Conservation (phyloP, 2,888 invertebrate genomes). For the Lycocerus yunnanus region DNA sequence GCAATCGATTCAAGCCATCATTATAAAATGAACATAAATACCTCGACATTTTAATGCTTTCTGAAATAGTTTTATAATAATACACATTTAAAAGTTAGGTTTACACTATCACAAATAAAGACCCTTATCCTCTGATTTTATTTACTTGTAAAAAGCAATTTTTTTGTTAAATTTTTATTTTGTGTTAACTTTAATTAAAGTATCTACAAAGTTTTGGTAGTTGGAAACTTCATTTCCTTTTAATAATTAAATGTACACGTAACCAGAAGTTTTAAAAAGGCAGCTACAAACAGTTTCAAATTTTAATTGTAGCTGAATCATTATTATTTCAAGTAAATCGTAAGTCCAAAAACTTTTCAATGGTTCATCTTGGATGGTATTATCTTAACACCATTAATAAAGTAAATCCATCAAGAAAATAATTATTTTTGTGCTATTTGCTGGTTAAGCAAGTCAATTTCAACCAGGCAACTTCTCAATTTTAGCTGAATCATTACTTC, state of each 20-base stretch:
- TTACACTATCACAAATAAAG: not conserved
- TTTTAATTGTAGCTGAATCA: not conserved
- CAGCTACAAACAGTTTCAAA: not conserved
- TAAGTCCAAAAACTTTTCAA: not conserved
- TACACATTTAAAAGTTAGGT: not conserved
- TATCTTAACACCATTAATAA: not conserved
- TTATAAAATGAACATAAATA: not conserved
- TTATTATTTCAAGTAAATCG: not conserved
- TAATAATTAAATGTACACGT: not conserved
- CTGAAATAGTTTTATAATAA: not conserved
- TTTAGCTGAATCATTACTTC: not conserved
- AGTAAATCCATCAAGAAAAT: not conserved
- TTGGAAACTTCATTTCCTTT: not conserved
- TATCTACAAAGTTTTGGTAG: not conserved
- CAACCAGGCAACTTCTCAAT: not conserved
- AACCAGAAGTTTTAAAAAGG: not conserved
- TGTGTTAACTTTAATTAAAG: slow-evolving; percentile 17
- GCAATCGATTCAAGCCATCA: not conserved
- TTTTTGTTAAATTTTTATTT: slow-evolving; percentile 16
- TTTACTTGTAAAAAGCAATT: not conserved
- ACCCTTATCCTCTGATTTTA: not conserved
- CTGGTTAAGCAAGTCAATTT: slow-evolving; percentile 8
- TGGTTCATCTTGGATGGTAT: not conserved
- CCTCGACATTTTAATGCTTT: not conserved
- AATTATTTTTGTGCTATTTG: not conserved